Evolutionary conservation across 2,797 vertebrate species (phyloP), one percentile per base, ranked within the genome.

Genomic region (Crossoptilon crossoptilon): DNA sequence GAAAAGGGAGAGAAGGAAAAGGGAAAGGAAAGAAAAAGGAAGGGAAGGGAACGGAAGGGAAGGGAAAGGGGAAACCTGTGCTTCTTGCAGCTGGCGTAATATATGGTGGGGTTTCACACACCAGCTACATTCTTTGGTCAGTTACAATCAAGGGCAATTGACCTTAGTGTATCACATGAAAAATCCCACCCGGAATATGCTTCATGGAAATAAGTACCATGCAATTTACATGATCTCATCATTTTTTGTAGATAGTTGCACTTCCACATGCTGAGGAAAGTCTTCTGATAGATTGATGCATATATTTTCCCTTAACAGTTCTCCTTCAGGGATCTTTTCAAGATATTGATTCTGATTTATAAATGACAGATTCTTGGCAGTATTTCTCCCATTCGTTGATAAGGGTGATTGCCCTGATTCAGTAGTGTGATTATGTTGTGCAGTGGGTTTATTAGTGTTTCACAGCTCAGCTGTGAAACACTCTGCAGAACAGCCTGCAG

Each of bases 271-370:
- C 55, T 41, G 48, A 86, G 49, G 44, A 88, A 90, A 67, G 46
- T 71, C 48, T 68, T 83, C 84, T 84, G 46, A 13, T 66, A 72
- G 56, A 43, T 43, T 26, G 35, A 77, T n/a, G 22, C 35, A 24
- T 17, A 4, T 46, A 21, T 73, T 89, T 92, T 91, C 67, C 70
- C n/a, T 48, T 76, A 73, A 59, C 72, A 60, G 69, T 68, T 87
- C 21, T 51, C 33, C 91, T 94, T 70, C 77, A 73, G 80, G 92
- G 55, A n/a, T n/a, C 39, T 85, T 29, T 92, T 79, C 80, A 74
- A 88, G 71, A 35, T 90, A 92, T 2, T 53, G 81, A 91, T 90
- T 88, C 53, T 63, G 51, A 78, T 94, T 94, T 82, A 39, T 64
- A 73, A 72, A 53, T 79, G 86, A 49, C 85, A 84, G 71, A 80